Evolutionary conservation across 2,113 vertebrate species (phyloP), one percentile per base, ranked within the genome.

Genomic region (Ploceus nigricollis): DNA sequence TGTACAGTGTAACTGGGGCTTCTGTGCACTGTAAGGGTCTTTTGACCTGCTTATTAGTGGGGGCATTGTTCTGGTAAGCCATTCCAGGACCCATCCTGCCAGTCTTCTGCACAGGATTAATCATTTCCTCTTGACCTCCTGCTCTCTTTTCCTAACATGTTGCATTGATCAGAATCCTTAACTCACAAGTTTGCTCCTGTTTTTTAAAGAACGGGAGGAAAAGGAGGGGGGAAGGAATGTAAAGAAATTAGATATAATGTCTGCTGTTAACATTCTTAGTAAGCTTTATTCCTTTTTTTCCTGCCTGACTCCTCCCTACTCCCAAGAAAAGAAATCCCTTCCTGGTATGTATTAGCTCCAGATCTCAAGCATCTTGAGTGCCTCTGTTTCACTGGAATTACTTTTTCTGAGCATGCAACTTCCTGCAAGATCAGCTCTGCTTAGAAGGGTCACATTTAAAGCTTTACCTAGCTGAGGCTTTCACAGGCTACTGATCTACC

Each of bases 41-140:
- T 97, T 95, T 96, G 90, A 96, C 89, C 90, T 93, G 93, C 85
- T 87, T 97, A 84, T 95, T 97, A 96, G 86, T 86, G 82, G 88
- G 80, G 86, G 88, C 85, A 93, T 96, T 96, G 96, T 97, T 96
- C 94, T 95, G 83, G 93, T 95, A 96, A 96, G 92, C 71, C 86
- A 88, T 89, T 95, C 88, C 94, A 95, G 94, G 96, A 94, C 89
- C 93, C 95, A 96, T 96, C 96, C 76, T 95, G 91, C 88, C 91
- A 94, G 86, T 93, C 91, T 96, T 96, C 94, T 95, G 89, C 86
- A 91, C 89, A 94, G 93, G 91, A 97, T 97, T 97, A 97, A 97
- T 98, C 81, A 96, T 97, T 97, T 97, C 93, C 95, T 96, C 94
- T 97, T 97, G 96, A 94, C 94, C 93, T 95, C 92, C 88, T 95